These are phyloP conservation scores for Hydrotaea cyrtoneurina DNA, from an alignment of 2,888 invertebrate species.

Conservation along the genomic window DNA sequence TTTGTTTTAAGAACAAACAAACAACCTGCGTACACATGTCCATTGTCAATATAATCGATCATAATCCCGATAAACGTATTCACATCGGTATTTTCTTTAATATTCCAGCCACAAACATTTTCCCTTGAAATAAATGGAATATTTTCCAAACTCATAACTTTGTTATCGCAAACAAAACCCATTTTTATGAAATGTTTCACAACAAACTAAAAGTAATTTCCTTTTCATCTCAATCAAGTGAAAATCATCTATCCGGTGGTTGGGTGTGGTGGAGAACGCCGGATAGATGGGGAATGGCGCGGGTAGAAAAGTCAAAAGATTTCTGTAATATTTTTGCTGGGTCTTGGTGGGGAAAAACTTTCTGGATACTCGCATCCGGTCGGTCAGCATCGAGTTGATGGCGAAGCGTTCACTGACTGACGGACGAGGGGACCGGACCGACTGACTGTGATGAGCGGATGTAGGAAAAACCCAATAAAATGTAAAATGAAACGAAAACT, in stretches of 20 bases:
- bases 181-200: constrained; percentile 11
- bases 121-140: constrained; percentile 5
- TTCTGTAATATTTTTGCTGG: constrained; percentile 7
- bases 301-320: not conserved
- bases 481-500: constrained; percentile 8
- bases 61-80: not conserved
- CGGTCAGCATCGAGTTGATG: not conserved
- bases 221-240: constrained; percentile 37
- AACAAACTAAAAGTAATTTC: constrained; percentile 37
- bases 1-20: too few relatives aligned
- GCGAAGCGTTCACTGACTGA: not conserved
- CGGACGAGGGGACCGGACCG: not conserved
- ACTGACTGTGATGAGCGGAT: not conserved
- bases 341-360: constrained; percentile 12
- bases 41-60: not conserved
- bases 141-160: constrained; percentile 21
- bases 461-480: constrained; percentile 32
- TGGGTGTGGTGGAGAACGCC: not conserved
- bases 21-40: too few relatives aligned
- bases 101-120: not conserved
- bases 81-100: not conserved
- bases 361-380: constrained; percentile 5
- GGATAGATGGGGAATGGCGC: not conserved
- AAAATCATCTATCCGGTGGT: not conserved
- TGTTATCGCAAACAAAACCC: not conserved